Base-by-base conservation (phyloP, 2,113 vertebrate species). In the Hemiscyllium ocellatum region DNA sequence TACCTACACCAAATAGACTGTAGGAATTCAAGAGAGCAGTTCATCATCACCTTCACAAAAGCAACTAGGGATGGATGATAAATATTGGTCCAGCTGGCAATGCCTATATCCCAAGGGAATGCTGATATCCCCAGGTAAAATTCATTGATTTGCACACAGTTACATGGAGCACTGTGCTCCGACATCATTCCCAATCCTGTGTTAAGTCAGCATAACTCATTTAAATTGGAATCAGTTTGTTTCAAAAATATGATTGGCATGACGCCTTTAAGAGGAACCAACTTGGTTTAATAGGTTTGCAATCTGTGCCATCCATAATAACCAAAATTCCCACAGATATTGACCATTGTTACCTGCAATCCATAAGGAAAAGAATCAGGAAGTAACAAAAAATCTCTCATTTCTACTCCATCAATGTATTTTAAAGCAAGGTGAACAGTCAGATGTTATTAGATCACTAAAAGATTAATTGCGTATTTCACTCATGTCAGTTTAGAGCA, bases 101-200 rank as follows among this genome's bases (percentile, higher is more conserved):
- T 61, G 56, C 56, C 56, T 61, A 61, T 12, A 61, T 61, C 56
- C 56, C 10, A 12, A 10, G 10, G 12, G 56, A 61, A 61, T 12
- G 7, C 0, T 61, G 42, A 47, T 10, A 61, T 61, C 56, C 10
- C 56, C 47, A 96, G 70, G 96, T 10, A 94, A 76, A 96, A 50
- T 93, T 56, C 90, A 95, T 90, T 85, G 89, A 20, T 96, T 95
- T 96, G 65, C 70, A 95, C 66, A 96, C 96, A 96, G 95, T 96
- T 2, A 95, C 96, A 85, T 96, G 65, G 0, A 96, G 17, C n/a
- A 83, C 29, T 87, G 37, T 3, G 12, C 13, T 89, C 7, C 4
- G 13, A 61, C 52, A 90, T 15, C 87, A 61, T 90, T 90, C 52
- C 3, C 52, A 61, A 4, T 17, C 26, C 52, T 61, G 26, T 61